Base-by-base conservation (phyloP, 2,888 invertebrate species). In the Patella depressa region DNA sequence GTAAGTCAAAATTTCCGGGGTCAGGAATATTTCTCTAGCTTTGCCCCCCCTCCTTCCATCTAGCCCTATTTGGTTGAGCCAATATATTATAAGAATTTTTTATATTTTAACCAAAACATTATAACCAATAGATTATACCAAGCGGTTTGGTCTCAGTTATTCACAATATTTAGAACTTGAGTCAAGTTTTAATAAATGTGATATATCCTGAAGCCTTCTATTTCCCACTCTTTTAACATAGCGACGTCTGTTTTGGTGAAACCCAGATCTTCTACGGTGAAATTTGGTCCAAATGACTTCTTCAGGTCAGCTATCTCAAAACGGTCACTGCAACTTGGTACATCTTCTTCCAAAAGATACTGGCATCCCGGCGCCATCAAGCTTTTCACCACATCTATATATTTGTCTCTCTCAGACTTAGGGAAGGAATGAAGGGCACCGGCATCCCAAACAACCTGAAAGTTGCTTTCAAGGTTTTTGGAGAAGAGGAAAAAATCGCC, bases 391-490 rank as follows among this genome's bases (percentile, higher is more conserved):
- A 65, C 65, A 14, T 65, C 65, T 12, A 65, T 4, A 14, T 65
- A 65, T 11, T 24, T 24, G 2, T 19, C 19, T 65, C 65, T 19
- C 24, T 65, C 24, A 3, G 65, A 24, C 14, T 65, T 65, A 24
- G 9, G 19, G 2, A 65, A 24, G 14, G 65, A 65, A 65, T 65
- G 65, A 11, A 65, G 24, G 19, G 65, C 65, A 5, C 65, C 65
- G 19, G 65, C 65, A 65, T 65, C 65, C 65, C 65, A 65, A 65
- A 65, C 65, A 65, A 24, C 65, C 19, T 65, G 19, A 24, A 65
- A 65, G 7, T 65, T 24, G 12, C 24, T 65, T 14, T 65, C 65
- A 3, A 65, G 24, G 1, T 65, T 19, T 65, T 11, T 19, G 11
- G 19, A 19, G 3, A 65, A 65, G 24, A 24, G 12, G 14, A 65